phyloP scores from a whole-genome alignment of 2,797 vertebrate species.

The Chaunax sp. region DNA sequence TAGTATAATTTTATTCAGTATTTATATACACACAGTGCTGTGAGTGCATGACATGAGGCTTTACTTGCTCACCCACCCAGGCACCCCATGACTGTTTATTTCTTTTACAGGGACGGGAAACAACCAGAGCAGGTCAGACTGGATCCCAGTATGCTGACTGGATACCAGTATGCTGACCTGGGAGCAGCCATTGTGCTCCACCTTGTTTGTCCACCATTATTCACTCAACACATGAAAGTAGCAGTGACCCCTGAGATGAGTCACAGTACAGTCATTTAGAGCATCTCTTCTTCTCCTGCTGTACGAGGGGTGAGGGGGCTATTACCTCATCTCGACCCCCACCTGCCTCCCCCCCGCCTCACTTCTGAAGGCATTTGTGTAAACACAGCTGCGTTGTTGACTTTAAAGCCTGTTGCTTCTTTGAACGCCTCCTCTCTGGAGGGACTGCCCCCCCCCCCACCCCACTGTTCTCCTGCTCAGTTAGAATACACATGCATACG shows the following conservation, averaged over 20 bases:
- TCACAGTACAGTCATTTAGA: conserved; percentile 2
- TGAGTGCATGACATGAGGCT: not conserved
- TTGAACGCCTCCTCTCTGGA: conserved; percentile 55
- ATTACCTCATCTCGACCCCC: conserved; percentile 62
- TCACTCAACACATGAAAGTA: conserved; percentile 13
- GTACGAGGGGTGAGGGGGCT: conserved; percentile 21
- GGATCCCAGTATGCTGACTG: conserved; percentile 4
- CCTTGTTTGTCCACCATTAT: conserved; percentile 24
- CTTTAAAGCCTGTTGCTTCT: conserved; percentile 75
- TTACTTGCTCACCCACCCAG: not conserved
- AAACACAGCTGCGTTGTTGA: conserved; percentile 84
- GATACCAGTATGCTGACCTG: conserved; percentile 3
- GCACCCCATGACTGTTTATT: conserved; percentile 5
- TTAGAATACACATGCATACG: conserved; percentile 48
- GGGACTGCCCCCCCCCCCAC: not conserved
- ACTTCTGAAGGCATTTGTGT: conserved; percentile 72
- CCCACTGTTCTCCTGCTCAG: not conserved
- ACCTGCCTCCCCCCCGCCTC: conserved; percentile 17
- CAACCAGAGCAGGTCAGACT: conserved; percentile 29
- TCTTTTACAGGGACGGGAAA: conserved; percentile 5
- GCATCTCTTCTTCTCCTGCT: conserved; percentile 23
- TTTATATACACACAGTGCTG: not conserved
- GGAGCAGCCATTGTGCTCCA: conserved; percentile 6
- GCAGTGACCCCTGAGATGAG: not conserved
- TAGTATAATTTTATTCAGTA: not conserved